phyloP scores from a whole-genome alignment of 2,888 invertebrate species.

The Willowsia nigromaculata region DNA sequence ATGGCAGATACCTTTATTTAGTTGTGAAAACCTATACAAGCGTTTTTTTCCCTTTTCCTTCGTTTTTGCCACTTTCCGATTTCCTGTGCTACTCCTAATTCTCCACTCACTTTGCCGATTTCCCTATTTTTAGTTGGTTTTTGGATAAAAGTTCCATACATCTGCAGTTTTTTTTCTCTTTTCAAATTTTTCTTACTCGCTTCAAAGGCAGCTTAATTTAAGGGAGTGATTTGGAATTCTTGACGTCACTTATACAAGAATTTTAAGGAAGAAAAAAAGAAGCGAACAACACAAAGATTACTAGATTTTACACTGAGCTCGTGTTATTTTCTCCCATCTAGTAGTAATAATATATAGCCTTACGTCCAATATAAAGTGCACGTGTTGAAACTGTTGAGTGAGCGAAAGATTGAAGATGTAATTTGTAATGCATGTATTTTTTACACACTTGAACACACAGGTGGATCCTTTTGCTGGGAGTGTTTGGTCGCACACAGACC shows the following conservation, averaged over 20 bases:
- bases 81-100: conserved; percentile 10
- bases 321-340: background rate
- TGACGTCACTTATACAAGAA: conserved; percentile 59
- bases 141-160: conserved; percentile 1
- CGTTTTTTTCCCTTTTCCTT: background rate
- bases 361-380: background rate
- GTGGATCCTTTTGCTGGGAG: conserved; percentile 78
- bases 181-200: conserved; percentile 24
- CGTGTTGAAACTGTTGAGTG: conserved; percentile 40
- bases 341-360: background rate
- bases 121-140: background rate
- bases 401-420: background rate
- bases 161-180: conserved; percentile 11
- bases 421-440: conserved; percentile 52
- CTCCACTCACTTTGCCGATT: conserved; percentile 5
- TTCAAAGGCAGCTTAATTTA: conserved; percentile 69
- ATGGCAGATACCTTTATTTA: background rate
- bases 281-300: conserved; percentile 14
- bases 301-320: background rate
- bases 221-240: conserved; percentile 69
- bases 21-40: background rate
- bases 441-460: conserved; percentile 64
- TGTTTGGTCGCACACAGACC: conserved; percentile 80
- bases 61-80: conserved; percentile 7
- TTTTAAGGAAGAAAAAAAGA: conserved; percentile 24